phyloP scores from a whole-genome alignment of 2,113 vertebrate species.

The Colius striatus region DNA sequence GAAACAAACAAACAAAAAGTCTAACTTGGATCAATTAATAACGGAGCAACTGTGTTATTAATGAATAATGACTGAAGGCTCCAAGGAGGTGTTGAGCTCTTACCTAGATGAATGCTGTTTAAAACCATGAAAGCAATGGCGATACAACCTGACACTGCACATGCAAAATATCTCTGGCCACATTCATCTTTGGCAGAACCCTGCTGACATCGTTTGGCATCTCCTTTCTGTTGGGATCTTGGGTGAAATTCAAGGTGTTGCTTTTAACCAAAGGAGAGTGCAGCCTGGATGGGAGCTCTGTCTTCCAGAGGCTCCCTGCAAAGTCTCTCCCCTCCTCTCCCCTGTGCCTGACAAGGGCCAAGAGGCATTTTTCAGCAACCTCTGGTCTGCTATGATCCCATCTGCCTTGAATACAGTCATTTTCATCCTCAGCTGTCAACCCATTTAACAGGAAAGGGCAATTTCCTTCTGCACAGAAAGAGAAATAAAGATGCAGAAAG shows the following conservation, averaged over 20 bases:
- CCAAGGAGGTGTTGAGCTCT: neutral
- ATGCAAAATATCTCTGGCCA: neutral
- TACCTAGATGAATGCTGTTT: neutral
- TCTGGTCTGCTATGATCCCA: neutral
- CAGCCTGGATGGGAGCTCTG: neutral
- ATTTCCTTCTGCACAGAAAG: neutral
- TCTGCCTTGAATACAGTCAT: neutral
- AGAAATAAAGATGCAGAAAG: neutral
- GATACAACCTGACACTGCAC: neutral
- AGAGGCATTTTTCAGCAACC: neutral
- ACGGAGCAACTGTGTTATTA: neutral
- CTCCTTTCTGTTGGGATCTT: neutral
- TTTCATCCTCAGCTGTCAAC: neutral
- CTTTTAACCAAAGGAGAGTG: neutral
- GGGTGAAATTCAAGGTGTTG: neutral
- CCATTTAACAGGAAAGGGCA: neutral
- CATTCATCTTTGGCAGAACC: neutral
- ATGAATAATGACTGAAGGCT: neutral
- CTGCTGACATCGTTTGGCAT: neutral
- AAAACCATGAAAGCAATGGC: neutral
- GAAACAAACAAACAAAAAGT: neutral
- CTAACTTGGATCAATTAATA: constrained; percentile 28
- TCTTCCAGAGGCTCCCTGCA: neutral
- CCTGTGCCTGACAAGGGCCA: neutral
- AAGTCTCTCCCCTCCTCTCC: neutral